Conservation (phyloP, 2,113 vertebrate species). For the Sylvicapra grimmia region DNA sequence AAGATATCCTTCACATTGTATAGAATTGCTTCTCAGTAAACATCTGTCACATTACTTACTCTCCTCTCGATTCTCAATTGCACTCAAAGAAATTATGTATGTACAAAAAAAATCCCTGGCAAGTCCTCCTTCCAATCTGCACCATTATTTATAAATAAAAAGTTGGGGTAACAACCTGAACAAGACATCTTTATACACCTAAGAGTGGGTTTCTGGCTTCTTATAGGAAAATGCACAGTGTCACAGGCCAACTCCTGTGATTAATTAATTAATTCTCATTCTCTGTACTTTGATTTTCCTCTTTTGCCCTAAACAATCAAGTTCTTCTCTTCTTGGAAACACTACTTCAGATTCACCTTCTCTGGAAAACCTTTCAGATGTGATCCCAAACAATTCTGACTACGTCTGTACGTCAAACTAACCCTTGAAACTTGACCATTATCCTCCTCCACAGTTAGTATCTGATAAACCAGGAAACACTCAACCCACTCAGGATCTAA, state of each 20-base stretch:
- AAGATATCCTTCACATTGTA: neutral
- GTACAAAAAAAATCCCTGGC: neutral
- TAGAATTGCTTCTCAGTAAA: neutral
- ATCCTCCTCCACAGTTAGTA: neutral
- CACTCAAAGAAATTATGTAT: neutral
- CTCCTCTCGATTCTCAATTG: neutral
- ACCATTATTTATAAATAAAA: neutral
- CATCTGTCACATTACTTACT: neutral
- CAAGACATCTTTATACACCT: neutral
- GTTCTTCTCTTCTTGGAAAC: neutral
- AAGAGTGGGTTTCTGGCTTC: neutral
- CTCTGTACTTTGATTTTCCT: neutral
- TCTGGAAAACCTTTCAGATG: neutral
- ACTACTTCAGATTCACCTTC: neutral
- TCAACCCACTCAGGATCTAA: neutral
- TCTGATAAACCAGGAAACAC: neutral
- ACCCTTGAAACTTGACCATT: neutral
- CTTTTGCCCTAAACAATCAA: neutral
- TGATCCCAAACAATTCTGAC: neutral
- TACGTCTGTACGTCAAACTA: neutral
- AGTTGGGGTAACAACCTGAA: neutral
- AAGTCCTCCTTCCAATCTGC: neutral
- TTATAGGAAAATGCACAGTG: neutral
- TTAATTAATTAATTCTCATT: neutral
- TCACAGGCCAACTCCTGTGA: neutral